These are phyloP conservation scores for Suillia variegata DNA, from an alignment of 2,888 invertebrate species.

Conservation along the genomic window DNA sequence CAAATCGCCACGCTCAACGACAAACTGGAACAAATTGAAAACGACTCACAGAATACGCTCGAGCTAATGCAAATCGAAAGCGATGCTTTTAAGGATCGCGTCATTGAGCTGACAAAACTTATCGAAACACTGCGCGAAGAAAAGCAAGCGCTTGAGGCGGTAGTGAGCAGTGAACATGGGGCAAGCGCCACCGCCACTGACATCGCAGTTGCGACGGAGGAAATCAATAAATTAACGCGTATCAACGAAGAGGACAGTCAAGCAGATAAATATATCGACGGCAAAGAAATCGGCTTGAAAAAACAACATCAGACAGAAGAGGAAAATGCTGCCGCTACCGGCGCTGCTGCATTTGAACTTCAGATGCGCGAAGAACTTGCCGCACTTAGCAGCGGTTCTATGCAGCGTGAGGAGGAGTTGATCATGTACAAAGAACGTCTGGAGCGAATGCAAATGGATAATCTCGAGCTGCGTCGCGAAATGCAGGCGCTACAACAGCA, in stretches of 20 bases:
- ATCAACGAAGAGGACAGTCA: background rate
- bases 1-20: conserved; percentile 29
- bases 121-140: conserved; percentile 39
- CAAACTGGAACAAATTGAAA: conserved; percentile 30
- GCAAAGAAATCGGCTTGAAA: background rate
- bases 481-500: conserved; percentile 47
- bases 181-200: conserved; percentile 14
- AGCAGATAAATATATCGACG: background rate
- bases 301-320: conserved; percentile 9
- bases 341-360: conserved; percentile 26
- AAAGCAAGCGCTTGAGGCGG: conserved; percentile 38
- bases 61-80: conserved; percentile 55
- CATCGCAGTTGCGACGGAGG: background rate
- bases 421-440: conserved; percentile 59
- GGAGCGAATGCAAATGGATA: conserved; percentile 50
- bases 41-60: conserved; percentile 37
- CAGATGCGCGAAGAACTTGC: conserved; percentile 43
- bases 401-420: conserved; percentile 58
- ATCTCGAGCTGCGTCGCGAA: conserved; percentile 52
- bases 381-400: conserved; percentile 45
- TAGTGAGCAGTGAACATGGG: conserved; percentile 26
- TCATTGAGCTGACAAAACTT: conserved; percentile 34
- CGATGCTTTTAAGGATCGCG: conserved; percentile 42
- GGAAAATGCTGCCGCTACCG: background rate
- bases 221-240: background rate